phyloP scores from a whole-genome alignment of 2,888 invertebrate species.

The Choristoneura rosaceana region DNA sequence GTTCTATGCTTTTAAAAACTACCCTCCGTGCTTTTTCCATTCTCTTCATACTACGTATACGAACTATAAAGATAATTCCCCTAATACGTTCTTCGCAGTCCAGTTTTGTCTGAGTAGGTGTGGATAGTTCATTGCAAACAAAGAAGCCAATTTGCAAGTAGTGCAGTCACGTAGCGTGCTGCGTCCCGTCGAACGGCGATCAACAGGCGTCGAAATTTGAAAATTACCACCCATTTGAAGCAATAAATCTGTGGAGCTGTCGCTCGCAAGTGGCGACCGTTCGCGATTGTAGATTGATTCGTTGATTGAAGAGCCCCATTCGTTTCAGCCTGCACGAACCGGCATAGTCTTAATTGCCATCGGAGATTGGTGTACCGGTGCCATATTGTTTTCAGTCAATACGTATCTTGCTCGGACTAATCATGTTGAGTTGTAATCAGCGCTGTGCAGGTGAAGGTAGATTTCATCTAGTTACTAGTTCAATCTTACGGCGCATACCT shows the following conservation, averaged over 20 bases:
- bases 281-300: conserved; percentile 84
- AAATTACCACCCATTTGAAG: conserved; percentile 77
- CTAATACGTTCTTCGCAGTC: conserved; percentile 6
- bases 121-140: conserved; percentile 42
- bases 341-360: conserved; percentile 80
- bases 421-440: conserved; percentile 27
- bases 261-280: conserved; percentile 81
- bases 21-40: not conserved
- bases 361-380: conserved; percentile 74
- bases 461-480: not conserved
- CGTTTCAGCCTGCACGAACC: conserved; percentile 75
- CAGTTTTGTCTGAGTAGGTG: not conserved
- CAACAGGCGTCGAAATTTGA: conserved; percentile 81
- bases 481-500: not conserved
- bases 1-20: not conserved
- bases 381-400: conserved; percentile 48
- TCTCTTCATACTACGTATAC: not conserved
- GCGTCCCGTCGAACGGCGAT: conserved; percentile 60
- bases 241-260: conserved; percentile 83
- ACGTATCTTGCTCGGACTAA: conserved; percentile 38
- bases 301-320: conserved; percentile 84
- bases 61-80: not conserved
- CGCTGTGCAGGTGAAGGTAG: not conserved
- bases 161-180: conserved; percentile 51
- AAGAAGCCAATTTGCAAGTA: conserved; percentile 54